Percentiles rank a stretch among this genome's conserved stretches.
These are phyloP conservation scores for Chesias legatella DNA, from an alignment of 2,888 invertebrate species.

Conservation along the genomic window DNA sequence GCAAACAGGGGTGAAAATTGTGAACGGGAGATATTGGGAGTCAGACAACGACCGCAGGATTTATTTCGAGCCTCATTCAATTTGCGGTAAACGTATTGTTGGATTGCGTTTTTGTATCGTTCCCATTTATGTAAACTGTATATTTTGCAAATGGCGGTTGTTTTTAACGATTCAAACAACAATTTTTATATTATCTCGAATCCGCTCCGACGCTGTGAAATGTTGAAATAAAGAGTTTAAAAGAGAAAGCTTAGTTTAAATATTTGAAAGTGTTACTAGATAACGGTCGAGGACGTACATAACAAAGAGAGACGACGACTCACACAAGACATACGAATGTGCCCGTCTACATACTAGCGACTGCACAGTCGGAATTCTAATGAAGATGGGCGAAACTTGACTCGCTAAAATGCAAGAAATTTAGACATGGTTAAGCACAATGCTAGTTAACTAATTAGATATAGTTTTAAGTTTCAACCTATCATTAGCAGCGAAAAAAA, in stretches of 20 bases:
- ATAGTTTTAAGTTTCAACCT: background rate
- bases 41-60: slow-evolving; percentile 72
- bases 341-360: slow-evolving; percentile 36
- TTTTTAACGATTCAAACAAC: slow-evolving; percentile 8
- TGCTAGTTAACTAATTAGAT: slow-evolving; percentile 7
- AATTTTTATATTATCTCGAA: slow-evolving; percentile 11
- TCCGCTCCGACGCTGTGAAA: background rate
- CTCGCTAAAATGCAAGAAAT: slow-evolving; percentile 22
- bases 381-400: slow-evolving; percentile 40
- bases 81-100: slow-evolving; percentile 74
- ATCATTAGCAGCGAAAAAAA: too few species aligned
- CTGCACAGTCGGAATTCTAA: slow-evolving; percentile 57
- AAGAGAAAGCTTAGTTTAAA: slow-evolving; percentile 56
- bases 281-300: slow-evolving; percentile 52
- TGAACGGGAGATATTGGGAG: slow-evolving; percentile 64
- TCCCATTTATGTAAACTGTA: slow-evolving; percentile 49
- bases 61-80: slow-evolving; percentile 76
- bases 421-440: slow-evolving; percentile 11
- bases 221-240: slow-evolving; percentile 20
- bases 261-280: slow-evolving; percentile 61
- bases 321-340: slow-evolving; percentile 62
- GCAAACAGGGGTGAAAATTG: slow-evolving; percentile 67
- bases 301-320: slow-evolving; percentile 51
- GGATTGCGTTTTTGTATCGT: slow-evolving; percentile 63
- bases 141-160: slow-evolving; percentile 26